Percentiles rank a stretch among this genome's conserved stretches.
Conservation (phyloP, 1,140 invertebrate genomes). For the Caenorhabditis briggsae region DNA sequence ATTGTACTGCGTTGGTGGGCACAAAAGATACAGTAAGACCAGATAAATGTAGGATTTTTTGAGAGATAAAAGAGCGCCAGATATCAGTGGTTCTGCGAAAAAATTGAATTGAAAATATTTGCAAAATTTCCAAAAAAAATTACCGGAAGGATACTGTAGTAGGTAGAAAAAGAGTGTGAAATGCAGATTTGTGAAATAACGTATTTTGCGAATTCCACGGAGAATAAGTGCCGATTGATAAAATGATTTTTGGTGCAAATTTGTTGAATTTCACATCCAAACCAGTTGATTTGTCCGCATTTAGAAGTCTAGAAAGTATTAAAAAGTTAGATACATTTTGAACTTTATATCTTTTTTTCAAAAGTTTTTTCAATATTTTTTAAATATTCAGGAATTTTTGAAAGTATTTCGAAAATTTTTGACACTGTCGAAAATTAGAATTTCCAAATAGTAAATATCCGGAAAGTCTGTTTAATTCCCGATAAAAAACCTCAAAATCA, state of each 20-base stretch:
- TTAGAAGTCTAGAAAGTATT: slow-evolving; percentile 19
- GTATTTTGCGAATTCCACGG: slow-evolving; percentile 79
- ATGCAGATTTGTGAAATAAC: slow-evolving; percentile 74
- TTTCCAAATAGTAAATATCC: too few species aligned
- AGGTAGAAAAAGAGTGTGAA: slow-evolving; percentile 76
- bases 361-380: too few species aligned
- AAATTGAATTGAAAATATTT: background rate
- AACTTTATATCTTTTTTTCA: too few species aligned
- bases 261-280: slow-evolving; percentile 46
- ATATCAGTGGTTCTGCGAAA: slow-evolving; percentile 64
- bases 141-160: slow-evolving; percentile 65
- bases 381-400: too few species aligned
- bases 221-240: slow-evolving; percentile 71
- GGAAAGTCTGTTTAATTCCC: too few species aligned
- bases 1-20: slow-evolving; percentile 63
- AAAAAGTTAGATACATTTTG: too few species aligned
- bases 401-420: too few species aligned
- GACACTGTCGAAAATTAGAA: too few species aligned
- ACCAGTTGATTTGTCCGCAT: slow-evolving; percentile 12
- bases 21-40: slow-evolving; percentile 62
- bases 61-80: slow-evolving; percentile 63
- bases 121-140: background rate
- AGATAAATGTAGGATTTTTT: slow-evolving; percentile 67
- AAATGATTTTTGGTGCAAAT: slow-evolving; percentile 35
- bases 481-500: too few species aligned